Evolutionary conservation across 2,888 invertebrate species (phyloP).

Genomic region (Platycnemis pennipes): DNA sequence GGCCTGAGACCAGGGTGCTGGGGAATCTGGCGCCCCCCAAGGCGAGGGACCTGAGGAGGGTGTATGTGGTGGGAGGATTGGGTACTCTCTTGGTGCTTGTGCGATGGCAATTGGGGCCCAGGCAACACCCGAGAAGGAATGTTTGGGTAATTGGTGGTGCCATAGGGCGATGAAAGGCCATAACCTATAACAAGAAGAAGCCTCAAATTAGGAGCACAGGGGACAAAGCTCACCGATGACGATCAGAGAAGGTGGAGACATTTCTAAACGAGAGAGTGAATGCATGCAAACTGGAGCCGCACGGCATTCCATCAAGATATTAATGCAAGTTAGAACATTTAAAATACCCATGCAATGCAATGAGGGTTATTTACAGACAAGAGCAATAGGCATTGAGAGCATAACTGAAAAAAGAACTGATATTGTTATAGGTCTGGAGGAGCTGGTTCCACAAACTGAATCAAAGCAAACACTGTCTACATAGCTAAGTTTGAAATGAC

Average conservation of each 20-base stretch:
- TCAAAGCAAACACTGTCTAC: neutral
- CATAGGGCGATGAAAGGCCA: conserved; percentile 68
- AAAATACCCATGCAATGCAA: conserved; percentile 35
- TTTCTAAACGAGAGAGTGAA: neutral
- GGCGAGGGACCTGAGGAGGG: conserved; percentile 55
- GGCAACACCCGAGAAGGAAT: conserved; percentile 58
- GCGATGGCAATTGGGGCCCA: conserved; percentile 62
- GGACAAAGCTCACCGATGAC: neutral
- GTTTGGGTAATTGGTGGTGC: conserved; percentile 66
- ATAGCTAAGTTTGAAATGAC: neutral
- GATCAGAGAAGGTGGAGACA: conserved; percentile 46
- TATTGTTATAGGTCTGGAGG: neutral
- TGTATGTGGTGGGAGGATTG: conserved; percentile 42
- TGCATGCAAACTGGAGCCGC: conserved; percentile 37
- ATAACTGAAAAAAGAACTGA: neutral
- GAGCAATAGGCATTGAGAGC: neutral
- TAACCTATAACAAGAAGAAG: conserved; percentile 69
- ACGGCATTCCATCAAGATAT: conserved; percentile 40
- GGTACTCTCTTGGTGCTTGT: conserved; percentile 62
- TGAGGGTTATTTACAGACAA: neutral
- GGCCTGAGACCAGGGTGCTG: conserved; percentile 52
- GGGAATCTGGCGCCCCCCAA: conserved; percentile 30
- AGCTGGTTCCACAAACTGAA: neutral
- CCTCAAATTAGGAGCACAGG: conserved; percentile 68
- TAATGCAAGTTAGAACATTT: conserved; percentile 37